Percentiles rank a stretch among this genome's conserved stretches.
phyloP scores from a whole-genome alignment of 2,888 invertebrate species.

The Heliconius aoede region DNA sequence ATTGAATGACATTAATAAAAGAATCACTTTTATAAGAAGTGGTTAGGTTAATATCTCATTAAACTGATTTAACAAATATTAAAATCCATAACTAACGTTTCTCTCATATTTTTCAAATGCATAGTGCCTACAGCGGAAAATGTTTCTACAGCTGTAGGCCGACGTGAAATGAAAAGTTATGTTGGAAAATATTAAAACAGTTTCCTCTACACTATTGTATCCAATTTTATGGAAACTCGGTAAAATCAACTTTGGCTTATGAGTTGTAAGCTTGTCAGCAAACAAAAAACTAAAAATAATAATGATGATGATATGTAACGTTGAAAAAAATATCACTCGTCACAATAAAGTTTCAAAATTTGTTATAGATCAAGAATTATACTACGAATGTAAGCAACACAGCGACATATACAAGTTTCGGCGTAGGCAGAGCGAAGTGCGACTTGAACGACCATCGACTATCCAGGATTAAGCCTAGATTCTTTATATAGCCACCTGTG shows the following conservation, averaged over 20 bases:
- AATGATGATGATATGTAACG: not conserved
- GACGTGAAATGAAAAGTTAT: conserved; percentile 42
- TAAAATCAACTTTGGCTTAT: conserved; percentile 25
- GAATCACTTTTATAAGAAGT: not conserved
- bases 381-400: too few relatives aligned
- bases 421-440: too few relatives aligned
- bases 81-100: conserved; percentile 9
- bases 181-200: conserved; percentile 45
- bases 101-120: conserved; percentile 29
- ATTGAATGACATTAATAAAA: too few relatives aligned
- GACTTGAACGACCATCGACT: too few relatives aligned
- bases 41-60: not conserved
- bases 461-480: too few relatives aligned
- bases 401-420: too few relatives aligned
- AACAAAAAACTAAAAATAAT: conserved; percentile 13
- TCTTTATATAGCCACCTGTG: too few relatives aligned
- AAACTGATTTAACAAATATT: not conserved
- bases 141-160: conserved; percentile 33
- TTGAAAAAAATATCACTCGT: not conserved
- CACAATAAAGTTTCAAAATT: not conserved
- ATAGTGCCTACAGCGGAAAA: conserved; percentile 34
- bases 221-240: conserved; percentile 37
- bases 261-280: not conserved
- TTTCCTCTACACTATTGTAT: conserved; percentile 39
- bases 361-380: too few relatives aligned